Percentiles rank a stretch among this genome's conserved stretches.
These are phyloP conservation scores for Diloba caeruleocephala DNA, from an alignment of 2,888 invertebrate species.

Conservation along the genomic window DNA sequence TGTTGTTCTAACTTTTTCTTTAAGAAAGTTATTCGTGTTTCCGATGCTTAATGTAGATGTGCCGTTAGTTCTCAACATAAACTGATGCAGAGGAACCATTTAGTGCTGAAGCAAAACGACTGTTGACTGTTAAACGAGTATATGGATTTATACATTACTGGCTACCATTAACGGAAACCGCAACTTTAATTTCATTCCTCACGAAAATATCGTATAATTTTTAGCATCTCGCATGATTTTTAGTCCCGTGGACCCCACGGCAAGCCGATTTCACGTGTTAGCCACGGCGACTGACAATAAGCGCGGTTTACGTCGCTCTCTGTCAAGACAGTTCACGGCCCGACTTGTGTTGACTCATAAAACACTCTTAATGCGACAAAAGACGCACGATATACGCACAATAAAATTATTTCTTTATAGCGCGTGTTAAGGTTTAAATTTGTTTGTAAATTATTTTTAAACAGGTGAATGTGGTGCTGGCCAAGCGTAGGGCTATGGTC, in stretches of 20 bases:
- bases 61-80: conserved; percentile 21
- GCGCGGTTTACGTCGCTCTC: conserved; percentile 72
- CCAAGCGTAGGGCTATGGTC: conserved; percentile 67
- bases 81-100: conserved; percentile 10
- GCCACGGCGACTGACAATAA: conserved; percentile 86
- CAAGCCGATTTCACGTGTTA: conserved; percentile 85
- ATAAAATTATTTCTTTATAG: conserved; percentile 54
- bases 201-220: neutral
- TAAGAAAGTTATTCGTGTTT: neutral
- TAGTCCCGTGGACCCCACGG: conserved; percentile 72
- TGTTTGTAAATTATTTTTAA: conserved; percentile 42
- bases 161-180: neutral
- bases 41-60: conserved; percentile 3
- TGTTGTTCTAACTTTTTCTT: conserved; percentile 21
- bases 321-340: conserved; percentile 80
- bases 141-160: too few species aligned
- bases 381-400: conserved; percentile 43
- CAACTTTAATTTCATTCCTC: neutral
- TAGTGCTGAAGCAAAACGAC: too few species aligned
- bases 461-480: conserved; percentile 57
- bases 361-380: conserved; percentile 70
- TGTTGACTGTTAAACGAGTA: too few species aligned
- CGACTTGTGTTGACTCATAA: conserved; percentile 77
- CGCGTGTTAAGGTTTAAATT: conserved; percentile 58
- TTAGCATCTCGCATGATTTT: conserved; percentile 49